A percentile compares a stretch with the other conserved stretches of the same genome.
Evolutionary conservation across 2,888 invertebrate genomes (phyloP).

Genomic region (Clivina fossor): DNA sequence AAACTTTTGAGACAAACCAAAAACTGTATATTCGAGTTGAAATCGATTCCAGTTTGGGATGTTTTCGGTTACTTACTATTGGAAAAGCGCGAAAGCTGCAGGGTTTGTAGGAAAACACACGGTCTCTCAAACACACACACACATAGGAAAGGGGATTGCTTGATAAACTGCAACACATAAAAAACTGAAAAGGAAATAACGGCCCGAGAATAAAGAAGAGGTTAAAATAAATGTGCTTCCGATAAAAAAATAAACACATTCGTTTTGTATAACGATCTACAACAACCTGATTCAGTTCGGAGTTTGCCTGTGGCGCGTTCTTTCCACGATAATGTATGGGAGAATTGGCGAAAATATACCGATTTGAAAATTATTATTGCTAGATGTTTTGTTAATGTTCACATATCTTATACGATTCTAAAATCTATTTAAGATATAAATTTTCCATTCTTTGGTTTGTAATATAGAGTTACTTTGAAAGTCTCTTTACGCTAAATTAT

Average conservation of each 20-base stretch:
- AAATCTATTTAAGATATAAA: no score
- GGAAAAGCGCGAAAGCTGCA: slow-evolving; percentile 9
- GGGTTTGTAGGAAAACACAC: no score
- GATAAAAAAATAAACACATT: slow-evolving; percentile 30
- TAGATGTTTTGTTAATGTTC: no score
- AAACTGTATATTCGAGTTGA: not conserved
- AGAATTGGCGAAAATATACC: no score
- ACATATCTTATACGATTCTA: no score
- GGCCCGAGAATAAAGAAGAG: slow-evolving; percentile 25
- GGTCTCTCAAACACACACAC: no score
- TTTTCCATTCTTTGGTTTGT: no score
- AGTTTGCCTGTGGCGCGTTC: no score
- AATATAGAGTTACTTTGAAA: no score
- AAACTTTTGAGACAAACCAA: not conserved
- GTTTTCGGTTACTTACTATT: not conserved
- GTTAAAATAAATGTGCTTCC: slow-evolving; percentile 17
- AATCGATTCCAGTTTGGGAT: not conserved
- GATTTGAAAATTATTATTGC: no score
- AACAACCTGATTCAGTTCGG: slow-evolving; percentile 9
- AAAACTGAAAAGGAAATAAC: slow-evolving; percentile 31
- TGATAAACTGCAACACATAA: slow-evolving; percentile 28
- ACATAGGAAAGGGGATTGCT: slow-evolving; percentile 1
- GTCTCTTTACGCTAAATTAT: no score
- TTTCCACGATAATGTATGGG: no score
- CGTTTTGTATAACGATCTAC: slow-evolving; percentile 14